Evolutionary conservation across 2,797 vertebrate genomes (phyloP).

Genomic region (Sus cebifrons): DNA sequence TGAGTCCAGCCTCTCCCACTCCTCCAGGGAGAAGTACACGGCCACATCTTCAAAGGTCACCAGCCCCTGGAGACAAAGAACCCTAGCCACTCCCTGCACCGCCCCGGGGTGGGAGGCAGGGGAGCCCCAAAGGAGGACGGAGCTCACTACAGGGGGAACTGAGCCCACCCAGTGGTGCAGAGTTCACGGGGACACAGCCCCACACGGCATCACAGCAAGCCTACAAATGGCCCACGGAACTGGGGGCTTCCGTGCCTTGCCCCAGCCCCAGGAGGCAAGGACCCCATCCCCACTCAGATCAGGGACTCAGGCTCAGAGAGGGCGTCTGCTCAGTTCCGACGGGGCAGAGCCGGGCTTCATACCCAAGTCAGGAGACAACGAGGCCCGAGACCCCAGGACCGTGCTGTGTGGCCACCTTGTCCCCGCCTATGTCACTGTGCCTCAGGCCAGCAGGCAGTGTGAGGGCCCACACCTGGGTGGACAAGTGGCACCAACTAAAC

Average conservation of each 20-base stretch:
- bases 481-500: background rate
- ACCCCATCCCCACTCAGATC: background rate
- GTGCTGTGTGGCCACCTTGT: rapidly evolving
- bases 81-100: background rate
- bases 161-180: background rate
- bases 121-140: background rate
- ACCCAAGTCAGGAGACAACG: rapidly evolving
- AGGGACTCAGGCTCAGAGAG: background rate
- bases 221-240: background rate
- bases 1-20: conserved; percentile 78
- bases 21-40: conserved; percentile 84
- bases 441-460: background rate
- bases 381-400: rapidly evolving
- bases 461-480: background rate
- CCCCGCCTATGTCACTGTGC: background rate
- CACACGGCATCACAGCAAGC: background rate
- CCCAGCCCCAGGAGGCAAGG: background rate
- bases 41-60: conserved; percentile 87
- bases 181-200: background rate
- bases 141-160: background rate
- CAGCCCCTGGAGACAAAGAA: conserved; percentile 74
- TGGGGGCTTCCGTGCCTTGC: background rate
- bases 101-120: background rate
- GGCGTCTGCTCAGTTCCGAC: rapidly evolving
- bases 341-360: background rate